Evolutionary conservation across 2,113 vertebrate genomes (phyloP), one percentile per base, ranked within the genome.

Genomic region (Hyperoodon ampullatus): DNA sequence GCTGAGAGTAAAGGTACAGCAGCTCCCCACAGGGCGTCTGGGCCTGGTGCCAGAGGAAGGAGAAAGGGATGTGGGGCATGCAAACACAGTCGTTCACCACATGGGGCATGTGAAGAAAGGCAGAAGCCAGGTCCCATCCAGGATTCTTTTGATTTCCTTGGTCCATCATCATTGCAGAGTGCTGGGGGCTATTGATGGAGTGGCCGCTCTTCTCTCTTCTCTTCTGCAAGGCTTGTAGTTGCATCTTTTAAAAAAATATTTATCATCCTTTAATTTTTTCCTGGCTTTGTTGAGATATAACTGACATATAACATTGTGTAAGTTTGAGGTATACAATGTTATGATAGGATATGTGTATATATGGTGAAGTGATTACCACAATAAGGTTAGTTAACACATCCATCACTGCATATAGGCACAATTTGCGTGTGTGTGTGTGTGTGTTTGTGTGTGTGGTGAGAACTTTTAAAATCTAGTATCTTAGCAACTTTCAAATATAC

Each of bases 81-180:
- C 80, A 58, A n/a, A 47, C 0, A 7, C 1, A 13, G 1, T 50
- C 1, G 16, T 23, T 63, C 15, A 24, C 50, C 2, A 2, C 16
- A 2, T 7, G 39, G 58, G 10, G 13, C 30, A 8, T 0, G 6
- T 9, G 60, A 47, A 65, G 63, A 23, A 16, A 74, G 30, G 58
- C 28, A 81, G 74, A 60, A 61, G 66, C 23, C 2, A 11, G 19
- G 33, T 42, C 1, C 28, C 28, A 19, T 14, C 8, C 47, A 28
- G n/a, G 47, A 44, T 55, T 55, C 28, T 53, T 53, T 53, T 9
- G 39, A 18, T 50, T n/a, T 28, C 53, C 72, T 77, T 63, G 18
- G 35, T 13, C n/a, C 1, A 3, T 30, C 72, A 15, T 42, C 33
- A 24, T 15, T 50, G 65, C 35, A 53, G 28, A 74, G 28, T 86